Evolutionary conservation across 2,797 vertebrate species (phyloP).

Genomic region (Girardinus metallicus): DNA sequence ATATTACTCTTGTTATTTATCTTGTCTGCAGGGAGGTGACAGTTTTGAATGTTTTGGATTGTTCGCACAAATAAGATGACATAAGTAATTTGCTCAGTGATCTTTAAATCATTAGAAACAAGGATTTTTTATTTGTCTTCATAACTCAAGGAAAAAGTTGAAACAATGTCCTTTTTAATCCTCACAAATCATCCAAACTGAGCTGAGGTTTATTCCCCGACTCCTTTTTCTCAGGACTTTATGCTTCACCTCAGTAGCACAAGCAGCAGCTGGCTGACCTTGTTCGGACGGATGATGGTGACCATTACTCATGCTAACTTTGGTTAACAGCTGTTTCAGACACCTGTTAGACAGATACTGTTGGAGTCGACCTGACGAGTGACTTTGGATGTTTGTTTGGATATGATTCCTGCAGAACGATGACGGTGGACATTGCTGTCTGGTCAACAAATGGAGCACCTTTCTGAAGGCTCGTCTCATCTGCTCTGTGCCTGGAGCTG

Average conservation of each 20-base stretch:
- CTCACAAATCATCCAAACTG: slow-evolving; percentile 42
- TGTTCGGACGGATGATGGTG: slow-evolving; percentile 65
- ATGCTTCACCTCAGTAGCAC: slow-evolving; percentile 46
- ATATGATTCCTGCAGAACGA: slow-evolving; percentile 86
- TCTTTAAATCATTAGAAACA: background rate
- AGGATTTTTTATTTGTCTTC: background rate
- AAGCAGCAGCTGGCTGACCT: slow-evolving; percentile 65
- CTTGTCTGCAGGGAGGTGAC: background rate
- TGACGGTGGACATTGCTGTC: slow-evolving; percentile 96
- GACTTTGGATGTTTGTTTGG: slow-evolving; percentile 23
- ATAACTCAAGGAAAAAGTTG: background rate
- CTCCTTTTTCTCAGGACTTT: slow-evolving; percentile 50
- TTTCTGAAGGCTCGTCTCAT: slow-evolving; percentile 97
- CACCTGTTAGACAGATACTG: slow-evolving; percentile 54
- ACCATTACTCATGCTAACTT: slow-evolving; percentile 66
- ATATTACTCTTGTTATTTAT: background rate
- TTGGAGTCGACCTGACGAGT: slow-evolving; percentile 12
- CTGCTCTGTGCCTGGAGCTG: slow-evolving; percentile 92
- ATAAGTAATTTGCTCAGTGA: background rate
- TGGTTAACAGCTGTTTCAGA: slow-evolving; percentile 52
- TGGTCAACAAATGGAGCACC: slow-evolving; percentile 99
- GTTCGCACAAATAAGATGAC: background rate
- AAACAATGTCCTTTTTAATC: slow-evolving; percentile 20
- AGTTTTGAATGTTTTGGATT: slow-evolving; percentile 10
- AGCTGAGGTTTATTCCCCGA: slow-evolving; percentile 47